A percentile compares a stretch with the other conserved stretches of the same genome.
These are phyloP conservation scores for Oenanthe oenanthe DNA, from an alignment of 2,113 vertebrate genomes.

Conservation along the genomic window DNA sequence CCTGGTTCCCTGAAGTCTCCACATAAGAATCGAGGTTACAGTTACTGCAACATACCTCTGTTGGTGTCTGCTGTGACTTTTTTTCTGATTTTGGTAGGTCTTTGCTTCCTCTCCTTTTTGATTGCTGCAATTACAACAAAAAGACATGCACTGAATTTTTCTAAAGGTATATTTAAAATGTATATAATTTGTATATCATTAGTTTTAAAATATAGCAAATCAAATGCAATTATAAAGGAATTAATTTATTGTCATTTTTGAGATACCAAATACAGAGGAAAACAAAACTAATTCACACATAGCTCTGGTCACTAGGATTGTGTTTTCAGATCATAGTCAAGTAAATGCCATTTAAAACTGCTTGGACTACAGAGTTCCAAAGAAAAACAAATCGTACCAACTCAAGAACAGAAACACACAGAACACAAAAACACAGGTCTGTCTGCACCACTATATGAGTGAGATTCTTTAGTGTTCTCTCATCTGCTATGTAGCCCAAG, in stretches of 20 bases:
- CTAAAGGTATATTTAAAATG: neutral
- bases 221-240: neutral
- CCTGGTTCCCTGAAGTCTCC: neutral
- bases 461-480: neutral
- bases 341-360: neutral
- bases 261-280: neutral
- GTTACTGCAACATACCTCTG: slow-evolving; percentile 81
- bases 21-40: neutral
- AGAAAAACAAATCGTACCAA: neutral
- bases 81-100: slow-evolving; percentile 91
- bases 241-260: neutral
- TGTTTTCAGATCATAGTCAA: neutral
- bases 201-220: neutral
- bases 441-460: neutral
- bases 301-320: neutral
- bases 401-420: neutral
- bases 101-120: slow-evolving; percentile 95
- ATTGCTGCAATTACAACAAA: slow-evolving; percentile 80
- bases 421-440: neutral
- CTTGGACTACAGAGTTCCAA: neutral
- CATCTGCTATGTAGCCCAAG: neutral
- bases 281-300: neutral
- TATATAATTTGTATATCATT: neutral
- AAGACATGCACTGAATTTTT: neutral
- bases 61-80: slow-evolving; percentile 86